Conservation (phyloP, 2,888 invertebrate genomes). For the Eristalinus sepulchralis region DNA sequence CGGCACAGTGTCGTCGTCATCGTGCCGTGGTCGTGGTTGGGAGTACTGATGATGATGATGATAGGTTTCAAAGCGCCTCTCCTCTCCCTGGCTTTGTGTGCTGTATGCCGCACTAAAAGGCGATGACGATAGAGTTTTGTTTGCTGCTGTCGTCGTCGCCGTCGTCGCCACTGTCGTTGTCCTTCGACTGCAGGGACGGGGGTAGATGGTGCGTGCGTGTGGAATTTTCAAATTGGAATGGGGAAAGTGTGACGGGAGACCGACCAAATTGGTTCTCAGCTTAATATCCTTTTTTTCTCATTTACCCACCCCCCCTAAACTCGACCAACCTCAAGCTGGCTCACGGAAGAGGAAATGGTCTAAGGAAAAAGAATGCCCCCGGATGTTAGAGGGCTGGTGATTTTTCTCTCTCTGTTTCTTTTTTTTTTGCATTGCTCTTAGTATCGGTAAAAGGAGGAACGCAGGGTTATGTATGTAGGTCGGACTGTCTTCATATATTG, state of each 20-base stretch:
- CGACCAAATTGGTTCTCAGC: slow-evolving; percentile 59
- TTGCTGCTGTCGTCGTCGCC: slow-evolving; percentile 1
- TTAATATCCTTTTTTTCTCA: slow-evolving; percentile 41
- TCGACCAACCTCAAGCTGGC: not conserved
- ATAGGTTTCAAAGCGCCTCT: slow-evolving; percentile 19
- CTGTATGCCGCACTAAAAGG: slow-evolving; percentile 33
- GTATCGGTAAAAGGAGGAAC: not conserved
- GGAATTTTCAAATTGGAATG: slow-evolving; percentile 50
- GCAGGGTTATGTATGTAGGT: slow-evolving; percentile 46
- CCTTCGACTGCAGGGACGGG: slow-evolving; percentile 10
- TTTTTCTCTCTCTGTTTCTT: too few species aligned
- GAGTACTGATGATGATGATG: slow-evolving; percentile 41
- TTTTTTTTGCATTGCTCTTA: not conserved
- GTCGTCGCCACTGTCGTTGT: slow-evolving; percentile 1
- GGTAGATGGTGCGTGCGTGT: slow-evolving; percentile 52
- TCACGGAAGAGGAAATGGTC: not conserved
- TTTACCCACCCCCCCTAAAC: not conserved
- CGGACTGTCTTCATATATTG: slow-evolving; percentile 30
- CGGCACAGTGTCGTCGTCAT: not conserved
- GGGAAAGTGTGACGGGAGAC: slow-evolving; percentile 12
- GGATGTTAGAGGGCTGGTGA: slow-evolving; percentile 8
- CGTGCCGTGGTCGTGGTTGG: slow-evolving; percentile 4
- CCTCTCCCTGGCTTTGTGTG: slow-evolving; percentile 14
- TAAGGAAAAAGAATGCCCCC: not conserved
- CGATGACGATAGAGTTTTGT: slow-evolving; percentile 51